phyloP scores from a whole-genome alignment of 1,140 invertebrate species.

The Bilobella aurantiaca region DNA sequence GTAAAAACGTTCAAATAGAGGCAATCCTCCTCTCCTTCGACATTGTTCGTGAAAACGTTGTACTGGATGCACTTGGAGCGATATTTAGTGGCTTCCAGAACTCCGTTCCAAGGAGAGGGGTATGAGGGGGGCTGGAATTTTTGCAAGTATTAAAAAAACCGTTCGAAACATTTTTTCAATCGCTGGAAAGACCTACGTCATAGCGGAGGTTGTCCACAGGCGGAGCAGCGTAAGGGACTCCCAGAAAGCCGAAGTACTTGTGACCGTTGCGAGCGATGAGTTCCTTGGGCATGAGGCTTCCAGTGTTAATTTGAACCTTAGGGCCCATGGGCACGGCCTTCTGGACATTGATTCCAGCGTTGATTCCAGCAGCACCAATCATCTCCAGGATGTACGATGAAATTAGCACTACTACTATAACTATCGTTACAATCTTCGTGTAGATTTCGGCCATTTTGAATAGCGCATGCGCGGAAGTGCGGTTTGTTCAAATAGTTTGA shows the following conservation, averaged over 20 bases:
- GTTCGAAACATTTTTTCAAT: not conserved
- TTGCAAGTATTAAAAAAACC: too few relatives aligned
- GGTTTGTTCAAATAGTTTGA: too few relatives aligned
- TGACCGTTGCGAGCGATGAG: slow-evolving; percentile 15
- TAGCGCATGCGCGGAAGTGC: too few relatives aligned
- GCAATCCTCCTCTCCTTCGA: slow-evolving; percentile 51
- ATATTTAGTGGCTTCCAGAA: slow-evolving; percentile 48
- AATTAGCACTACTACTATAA: not conserved
- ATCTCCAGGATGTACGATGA: not conserved
- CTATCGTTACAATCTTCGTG: not conserved
- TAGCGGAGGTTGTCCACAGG: slow-evolving; percentile 49
- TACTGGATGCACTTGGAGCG: slow-evolving; percentile 56
- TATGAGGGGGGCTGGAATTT: slow-evolving; percentile 49
- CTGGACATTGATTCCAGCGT: not conserved
- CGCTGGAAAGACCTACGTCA: slow-evolving; percentile 30
- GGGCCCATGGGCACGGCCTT: slow-evolving; percentile 6
- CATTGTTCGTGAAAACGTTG: slow-evolving; percentile 36
- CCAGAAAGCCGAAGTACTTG: slow-evolving; percentile 39
- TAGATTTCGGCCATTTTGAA: not conserved
- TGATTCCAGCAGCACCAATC: not conserved
- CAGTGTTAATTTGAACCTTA: slow-evolving; percentile 17
- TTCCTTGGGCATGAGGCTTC: slow-evolving; percentile 31
- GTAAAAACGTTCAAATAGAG: slow-evolving; percentile 56
- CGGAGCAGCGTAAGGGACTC: slow-evolving; percentile 49
- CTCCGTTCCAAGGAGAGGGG: slow-evolving; percentile 47